Conservation (phyloP, 1,140 invertebrate genomes). For the Saccostrea echinata region DNA sequence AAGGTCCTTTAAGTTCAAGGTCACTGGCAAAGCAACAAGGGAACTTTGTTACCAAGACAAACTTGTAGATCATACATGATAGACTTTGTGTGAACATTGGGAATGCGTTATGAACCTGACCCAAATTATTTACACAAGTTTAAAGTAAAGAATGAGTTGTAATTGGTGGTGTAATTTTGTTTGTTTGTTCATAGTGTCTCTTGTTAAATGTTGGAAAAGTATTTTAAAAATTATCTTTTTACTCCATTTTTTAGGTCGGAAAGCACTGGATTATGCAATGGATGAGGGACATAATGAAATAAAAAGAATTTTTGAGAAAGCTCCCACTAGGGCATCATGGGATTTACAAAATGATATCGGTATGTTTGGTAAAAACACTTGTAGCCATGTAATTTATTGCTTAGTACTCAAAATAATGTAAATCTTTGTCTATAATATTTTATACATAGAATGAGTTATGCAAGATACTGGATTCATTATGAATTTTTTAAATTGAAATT, state of each 20-base stretch:
- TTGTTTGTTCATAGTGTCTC: no score
- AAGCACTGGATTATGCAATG: conserved; percentile 70
- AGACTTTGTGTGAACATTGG: no score
- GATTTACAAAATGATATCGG: conserved; percentile 55
- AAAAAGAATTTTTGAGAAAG: conserved; percentile 69
- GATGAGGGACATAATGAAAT: conserved; percentile 65
- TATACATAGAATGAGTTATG: no score
- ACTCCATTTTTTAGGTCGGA: conserved; percentile 62
- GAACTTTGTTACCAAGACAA: no score
- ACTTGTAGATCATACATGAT: no score
- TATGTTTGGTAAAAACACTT: neutral
- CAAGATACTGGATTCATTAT: neutral
- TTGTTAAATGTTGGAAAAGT: no score
- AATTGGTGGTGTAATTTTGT: neutral
- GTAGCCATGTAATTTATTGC: neutral
- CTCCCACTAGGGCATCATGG: conserved; percentile 70
- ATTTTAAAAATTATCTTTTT: no score
- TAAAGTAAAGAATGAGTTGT: neutral
- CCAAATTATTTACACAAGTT: neutral
- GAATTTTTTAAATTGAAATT: neutral
- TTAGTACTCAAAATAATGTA: no score
- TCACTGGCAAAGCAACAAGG: no score
- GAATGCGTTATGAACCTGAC: conserved; percentile 6
- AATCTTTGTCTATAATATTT: no score
- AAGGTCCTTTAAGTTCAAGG: no score